Evolutionary conservation across 2,113 vertebrate species (phyloP).

Genomic region (Mellivora capensis): DNA sequence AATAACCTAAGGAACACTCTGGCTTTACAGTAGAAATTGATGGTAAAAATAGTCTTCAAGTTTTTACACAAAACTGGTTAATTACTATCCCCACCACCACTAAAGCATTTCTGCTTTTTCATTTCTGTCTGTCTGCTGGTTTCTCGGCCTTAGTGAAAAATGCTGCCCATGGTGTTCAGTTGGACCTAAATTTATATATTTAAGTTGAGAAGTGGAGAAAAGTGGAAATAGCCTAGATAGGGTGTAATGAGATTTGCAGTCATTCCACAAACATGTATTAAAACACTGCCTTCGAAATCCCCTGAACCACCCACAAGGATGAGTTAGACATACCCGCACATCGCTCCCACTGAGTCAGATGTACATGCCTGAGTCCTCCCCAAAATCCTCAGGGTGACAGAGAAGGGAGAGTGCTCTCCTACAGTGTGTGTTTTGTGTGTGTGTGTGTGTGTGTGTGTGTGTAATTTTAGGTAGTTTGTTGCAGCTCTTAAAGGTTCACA

Average conservation of each 20-base stretch:
- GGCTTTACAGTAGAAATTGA: background rate
- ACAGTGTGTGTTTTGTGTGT: background rate
- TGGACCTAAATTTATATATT: background rate
- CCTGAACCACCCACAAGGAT: background rate
- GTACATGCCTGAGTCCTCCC: background rate
- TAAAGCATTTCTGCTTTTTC: background rate
- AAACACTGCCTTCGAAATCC: background rate
- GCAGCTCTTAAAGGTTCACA: background rate
- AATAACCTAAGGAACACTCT: background rate
- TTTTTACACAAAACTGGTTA: background rate
- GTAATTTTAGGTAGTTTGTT: background rate
- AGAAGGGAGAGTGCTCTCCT: background rate
- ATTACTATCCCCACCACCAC: background rate
- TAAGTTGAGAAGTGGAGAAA: background rate
- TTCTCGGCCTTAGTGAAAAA: background rate
- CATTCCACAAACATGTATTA: background rate
- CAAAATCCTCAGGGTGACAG: background rate
- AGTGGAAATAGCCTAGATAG: background rate
- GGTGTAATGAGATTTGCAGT: background rate
- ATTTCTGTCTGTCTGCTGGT: background rate
- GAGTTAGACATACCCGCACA: background rate
- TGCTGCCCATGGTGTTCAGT: background rate
- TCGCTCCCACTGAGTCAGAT: background rate
- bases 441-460: background rate
- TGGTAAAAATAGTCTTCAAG: background rate